These are phyloP conservation scores for Acipenser ruthenus DNA, from an alignment of 2,797 vertebrate species.

Conservation along the genomic window DNA sequence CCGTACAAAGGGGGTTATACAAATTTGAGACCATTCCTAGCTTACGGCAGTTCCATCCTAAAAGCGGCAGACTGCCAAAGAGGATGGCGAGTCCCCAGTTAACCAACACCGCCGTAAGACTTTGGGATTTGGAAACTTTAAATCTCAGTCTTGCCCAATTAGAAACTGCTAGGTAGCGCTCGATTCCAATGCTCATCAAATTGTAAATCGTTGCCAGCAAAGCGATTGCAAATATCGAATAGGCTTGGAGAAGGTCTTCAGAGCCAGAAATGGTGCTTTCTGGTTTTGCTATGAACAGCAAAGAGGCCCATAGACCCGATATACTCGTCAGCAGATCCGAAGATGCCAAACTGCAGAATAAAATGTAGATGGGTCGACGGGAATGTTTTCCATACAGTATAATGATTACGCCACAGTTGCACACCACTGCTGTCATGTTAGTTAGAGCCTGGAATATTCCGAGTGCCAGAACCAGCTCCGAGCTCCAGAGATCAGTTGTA, in stretches of 20 bases:
- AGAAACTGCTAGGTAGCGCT: constrained; percentile 47
- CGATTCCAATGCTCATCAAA: constrained; percentile 35
- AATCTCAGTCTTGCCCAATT: constrained; percentile 30
- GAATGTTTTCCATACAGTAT: constrained; percentile 32
- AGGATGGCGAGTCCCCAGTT: constrained; percentile 36
- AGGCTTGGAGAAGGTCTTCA: constrained; percentile 22
- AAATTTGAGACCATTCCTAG: constrained; percentile 26
- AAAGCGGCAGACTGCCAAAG: constrained; percentile 28
- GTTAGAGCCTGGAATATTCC: constrained; percentile 38
- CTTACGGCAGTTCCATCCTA: constrained; percentile 39
- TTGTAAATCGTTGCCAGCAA: constrained; percentile 34
- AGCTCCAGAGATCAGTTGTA: constrained; percentile 26
- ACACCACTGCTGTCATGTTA: constrained; percentile 37
- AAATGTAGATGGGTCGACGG: constrained; percentile 44
- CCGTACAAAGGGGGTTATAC: constrained; percentile 38
- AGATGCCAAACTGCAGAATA: constrained; percentile 41
- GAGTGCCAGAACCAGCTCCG: constrained; percentile 29
- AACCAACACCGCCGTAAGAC: constrained; percentile 22
- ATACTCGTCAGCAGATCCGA: constrained; percentile 35
- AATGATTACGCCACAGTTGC: constrained; percentile 41
- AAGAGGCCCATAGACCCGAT: constrained; percentile 38
- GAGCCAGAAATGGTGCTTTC: constrained; percentile 36
- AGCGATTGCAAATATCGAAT: constrained; percentile 28
- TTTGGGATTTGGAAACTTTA: constrained; percentile 28
- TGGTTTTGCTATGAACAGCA: constrained; percentile 33